A percentile compares a stretch with the other conserved stretches of the same genome.
phyloP scores from a whole-genome alignment of 2,888 invertebrate genomes.

The Resseliella maxima region DNA sequence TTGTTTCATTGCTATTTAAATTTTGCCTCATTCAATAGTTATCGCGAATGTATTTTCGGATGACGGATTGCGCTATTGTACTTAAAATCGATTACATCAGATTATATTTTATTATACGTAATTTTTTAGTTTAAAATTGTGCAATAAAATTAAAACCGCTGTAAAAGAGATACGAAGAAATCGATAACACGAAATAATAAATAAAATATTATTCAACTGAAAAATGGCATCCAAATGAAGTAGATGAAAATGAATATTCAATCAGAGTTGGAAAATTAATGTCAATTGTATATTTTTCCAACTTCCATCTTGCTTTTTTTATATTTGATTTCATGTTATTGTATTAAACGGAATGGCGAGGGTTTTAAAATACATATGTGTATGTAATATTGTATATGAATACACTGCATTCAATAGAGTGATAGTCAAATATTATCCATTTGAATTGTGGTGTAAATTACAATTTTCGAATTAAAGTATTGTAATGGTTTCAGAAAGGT shows the following conservation, averaged over 20 bases:
- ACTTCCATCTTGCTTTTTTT: not conserved
- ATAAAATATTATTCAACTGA: no score
- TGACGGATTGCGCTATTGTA: not conserved
- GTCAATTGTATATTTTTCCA: not conserved
- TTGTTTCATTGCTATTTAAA: not conserved
- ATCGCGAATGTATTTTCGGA: not conserved
- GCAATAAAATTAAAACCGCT: not conserved
- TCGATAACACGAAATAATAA: not conserved
- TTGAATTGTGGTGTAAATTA: no score
- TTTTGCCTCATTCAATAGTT: not conserved
- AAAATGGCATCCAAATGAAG: not conserved
- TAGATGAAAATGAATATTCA: not conserved
- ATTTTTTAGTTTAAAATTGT: not conserved
- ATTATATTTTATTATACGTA: no score
- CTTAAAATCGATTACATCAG: not conserved
- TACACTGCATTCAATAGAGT: no score
- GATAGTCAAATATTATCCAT: no score
- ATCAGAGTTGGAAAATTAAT: not conserved
- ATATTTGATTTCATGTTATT: not conserved
- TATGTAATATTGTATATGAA: no score
- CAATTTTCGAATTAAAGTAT: no score
- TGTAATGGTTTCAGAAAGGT: not conserved
- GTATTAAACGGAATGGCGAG: no score
- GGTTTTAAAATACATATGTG: no score
- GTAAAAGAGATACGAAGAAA: not conserved